Evolutionary conservation across 2,888 invertebrate genomes (phyloP), one percentile per base, ranked within the genome.

Genomic region (Neuroscelio doddi): DNA sequence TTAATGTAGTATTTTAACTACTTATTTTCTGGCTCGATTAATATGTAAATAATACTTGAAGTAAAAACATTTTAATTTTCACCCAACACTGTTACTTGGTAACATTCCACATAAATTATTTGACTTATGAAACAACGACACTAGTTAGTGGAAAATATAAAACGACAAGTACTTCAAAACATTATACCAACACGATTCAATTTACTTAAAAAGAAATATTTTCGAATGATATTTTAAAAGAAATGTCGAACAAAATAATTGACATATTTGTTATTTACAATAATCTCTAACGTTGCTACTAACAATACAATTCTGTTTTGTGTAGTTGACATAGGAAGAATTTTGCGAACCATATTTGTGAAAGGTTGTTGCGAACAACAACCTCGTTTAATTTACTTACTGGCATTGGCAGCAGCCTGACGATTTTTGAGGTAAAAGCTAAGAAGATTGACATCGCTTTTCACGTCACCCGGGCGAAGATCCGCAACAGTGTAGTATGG

Each of bases 381-480:
- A n/a, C n/a, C n/a, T n/a, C n/a, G n/a, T n/a, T n/a, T n/a, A 17
- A 4, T 14, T 1, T 80, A 84, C 84, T 84, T 73, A 84, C 84
- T 83, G 72, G 82, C 82, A 72, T 75, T 76, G 78, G 88, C 87
- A 72, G 90, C 90, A 76, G 90, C 91, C 76, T 89, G 88, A 76
- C 91, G 89, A 86, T 92, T 92, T 87, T 92, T 92, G 86, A 92
- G 91, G 88, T 95, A 95, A 88, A 91, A 94, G 83, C 94, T 94
- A 82, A 94, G 89, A 80, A 93, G 90, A 83, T 93, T 93, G 85
- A 95, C 93, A 87, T 94, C 94, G 85, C 90, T 93, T 85, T 90
- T 90, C 85, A 94, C 90, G 86, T 92, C 92, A 70, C 88, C 87
- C 7, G 86, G 85, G 26, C 85, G 82, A 41, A 85, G 74, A 79